Conservation (phyloP, 64 coral and sea anemone genomes). For the Acropora tenuis region DNA sequence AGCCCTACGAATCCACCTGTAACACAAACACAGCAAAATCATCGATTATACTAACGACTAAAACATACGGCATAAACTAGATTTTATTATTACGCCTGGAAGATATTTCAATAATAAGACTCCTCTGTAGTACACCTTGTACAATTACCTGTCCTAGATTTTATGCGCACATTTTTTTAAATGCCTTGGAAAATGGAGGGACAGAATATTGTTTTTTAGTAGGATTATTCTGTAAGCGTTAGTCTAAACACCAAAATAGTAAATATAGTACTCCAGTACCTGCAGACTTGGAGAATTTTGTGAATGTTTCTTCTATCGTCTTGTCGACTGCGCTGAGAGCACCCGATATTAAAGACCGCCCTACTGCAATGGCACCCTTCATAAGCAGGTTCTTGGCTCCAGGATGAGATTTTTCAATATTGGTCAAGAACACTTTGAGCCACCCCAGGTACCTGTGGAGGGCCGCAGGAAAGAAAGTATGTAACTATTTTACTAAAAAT, state of each 20-base stretch:
- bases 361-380: conserved; percentile 66
- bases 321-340: conserved; percentile 72
- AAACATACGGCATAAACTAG: too few relatives aligned
- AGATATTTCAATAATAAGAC: too few relatives aligned
- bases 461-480: neutral
- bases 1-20: conserved; percentile 60
- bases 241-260: conserved; percentile 39
- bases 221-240: conserved; percentile 4
- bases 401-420: conserved; percentile 5
- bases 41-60: neutral
- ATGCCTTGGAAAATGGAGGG: too few relatives aligned
- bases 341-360: conserved; percentile 44
- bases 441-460: conserved; percentile 13
- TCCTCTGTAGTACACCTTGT: too few relatives aligned
- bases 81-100: conserved; percentile 19
- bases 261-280: conserved; percentile 34
- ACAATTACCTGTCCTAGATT: too few relatives aligned
- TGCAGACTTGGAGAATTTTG: conserved; percentile 61
- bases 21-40: conserved; percentile 26
- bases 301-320: conserved; percentile 55
- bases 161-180: too few relatives aligned
- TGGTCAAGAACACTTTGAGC: conserved; percentile 32
- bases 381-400: conserved; percentile 32
- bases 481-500: neutral
- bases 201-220: too few relatives aligned